Conservation (phyloP, 2,888 invertebrate genomes). For the Rhagium mordax region DNA sequence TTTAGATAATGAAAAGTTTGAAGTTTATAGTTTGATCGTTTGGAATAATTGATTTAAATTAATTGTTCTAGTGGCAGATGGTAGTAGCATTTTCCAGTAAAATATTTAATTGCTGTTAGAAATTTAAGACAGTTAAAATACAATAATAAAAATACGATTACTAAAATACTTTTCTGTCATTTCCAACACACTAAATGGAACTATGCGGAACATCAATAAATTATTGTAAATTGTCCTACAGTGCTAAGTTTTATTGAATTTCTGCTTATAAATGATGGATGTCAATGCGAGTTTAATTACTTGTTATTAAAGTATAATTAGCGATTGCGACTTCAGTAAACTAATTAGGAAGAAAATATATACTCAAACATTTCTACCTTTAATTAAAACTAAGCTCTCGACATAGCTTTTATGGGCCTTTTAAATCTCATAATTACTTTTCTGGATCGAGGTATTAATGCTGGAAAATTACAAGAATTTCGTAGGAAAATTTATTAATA, state of each 20-base stretch:
- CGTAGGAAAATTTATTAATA: not conserved
- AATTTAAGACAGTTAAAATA: too few relatives aligned
- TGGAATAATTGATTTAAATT: too few relatives aligned
- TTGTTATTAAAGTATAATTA: not conserved
- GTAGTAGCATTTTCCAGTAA: too few relatives aligned
- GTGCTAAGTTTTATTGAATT: not conserved
- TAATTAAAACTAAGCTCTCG: not conserved
- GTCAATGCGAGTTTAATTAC: not conserved
- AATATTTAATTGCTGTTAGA: too few relatives aligned
- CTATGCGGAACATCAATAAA: not conserved
- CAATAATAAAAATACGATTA: too few relatives aligned
- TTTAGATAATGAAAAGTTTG: too few relatives aligned
- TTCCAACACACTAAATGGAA: not conserved
- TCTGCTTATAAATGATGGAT: not conserved
- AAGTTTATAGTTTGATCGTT: too few relatives aligned
- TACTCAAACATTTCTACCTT: not conserved
- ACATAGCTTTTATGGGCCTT: not conserved
- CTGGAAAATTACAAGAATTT: not conserved
- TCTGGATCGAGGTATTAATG: not conserved
- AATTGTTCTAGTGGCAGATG: too few relatives aligned
- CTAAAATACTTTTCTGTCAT: too few relatives aligned
- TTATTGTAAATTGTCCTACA: not conserved
- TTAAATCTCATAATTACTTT: not conserved
- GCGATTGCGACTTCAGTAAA: not conserved
- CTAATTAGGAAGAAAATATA: not conserved